Percentiles rank a stretch among this genome's conserved stretches.
These are phyloP conservation scores for Terrapene triunguis DNA, from an alignment of 2,113 vertebrate genomes.

Conservation along the genomic window DNA sequence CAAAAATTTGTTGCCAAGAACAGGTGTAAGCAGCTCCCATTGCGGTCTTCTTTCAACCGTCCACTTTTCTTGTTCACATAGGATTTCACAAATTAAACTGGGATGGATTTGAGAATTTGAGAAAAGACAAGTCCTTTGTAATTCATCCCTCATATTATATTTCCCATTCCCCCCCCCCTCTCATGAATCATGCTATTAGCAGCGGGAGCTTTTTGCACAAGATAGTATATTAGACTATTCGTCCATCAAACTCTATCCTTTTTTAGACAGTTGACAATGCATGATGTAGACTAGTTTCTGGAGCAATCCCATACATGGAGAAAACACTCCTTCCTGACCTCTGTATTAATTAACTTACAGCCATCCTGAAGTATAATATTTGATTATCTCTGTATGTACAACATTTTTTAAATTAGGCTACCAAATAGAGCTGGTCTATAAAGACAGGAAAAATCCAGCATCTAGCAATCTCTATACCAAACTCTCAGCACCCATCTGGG, in stretches of 20 bases:
- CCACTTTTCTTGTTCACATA: conserved; percentile 36
- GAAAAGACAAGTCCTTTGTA: conserved; percentile 18
- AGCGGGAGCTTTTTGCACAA: conserved; percentile 41
- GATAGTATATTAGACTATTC: conserved; percentile 25
- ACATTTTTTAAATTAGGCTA: background rate
- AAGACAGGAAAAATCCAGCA: background rate
- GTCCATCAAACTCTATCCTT: conserved; percentile 65
- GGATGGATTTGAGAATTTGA: conserved; percentile 32
- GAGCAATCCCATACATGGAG: conserved; percentile 17
- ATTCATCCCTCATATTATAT: conserved; percentile 67
- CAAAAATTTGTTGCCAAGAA: conserved; percentile 62
- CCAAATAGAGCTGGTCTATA: background rate
- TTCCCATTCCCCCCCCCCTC: conserved; percentile 43
- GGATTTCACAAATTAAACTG: conserved; percentile 23
- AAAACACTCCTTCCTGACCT: background rate
- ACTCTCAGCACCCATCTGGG: background rate
- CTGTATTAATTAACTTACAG: conserved; percentile 22
- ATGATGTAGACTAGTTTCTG: conserved; percentile 55
- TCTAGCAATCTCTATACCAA: background rate
- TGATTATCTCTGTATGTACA: background rate
- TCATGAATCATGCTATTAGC: conserved; percentile 69
- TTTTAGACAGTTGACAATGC: conserved; percentile 62
- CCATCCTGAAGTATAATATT: background rate
- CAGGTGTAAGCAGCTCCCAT: conserved; percentile 61
- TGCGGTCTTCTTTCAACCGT: conserved; percentile 61